Evolutionary conservation across 2,113 vertebrate species (phyloP), one percentile per base, ranked within the genome.

Genomic region (Chloropsis cyanopogon): DNA sequence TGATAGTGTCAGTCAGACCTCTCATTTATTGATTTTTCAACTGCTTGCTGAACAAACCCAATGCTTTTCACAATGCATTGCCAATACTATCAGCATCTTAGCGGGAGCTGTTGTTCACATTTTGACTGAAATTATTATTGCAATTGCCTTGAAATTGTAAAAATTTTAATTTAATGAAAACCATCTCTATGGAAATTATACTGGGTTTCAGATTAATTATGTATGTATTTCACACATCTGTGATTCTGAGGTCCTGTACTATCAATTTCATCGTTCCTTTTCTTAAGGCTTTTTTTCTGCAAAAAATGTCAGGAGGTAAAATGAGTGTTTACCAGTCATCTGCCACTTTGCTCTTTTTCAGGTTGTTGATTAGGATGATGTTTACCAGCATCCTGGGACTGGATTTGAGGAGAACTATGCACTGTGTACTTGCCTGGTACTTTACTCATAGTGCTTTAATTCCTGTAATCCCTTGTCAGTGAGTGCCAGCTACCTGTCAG

Each of bases 201-300:
- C 82, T 83, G 72, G 47, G 35, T 78, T 95, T 95, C 76, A 94
- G 88, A 95, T 96, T 97, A 94, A 95, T 97, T 97, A 92, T 86
- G 57, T 86, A 94, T 88, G 60, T 86, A 77, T 94, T 96, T 96
- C 95, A 94, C 96, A 96, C 91, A 92, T 91, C 86, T 92, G 83
- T 96, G 94, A 89, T 94, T 95, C 57, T 88, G 56, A 86, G 53
- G 69, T 94, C 56, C 86, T 92, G 49, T 92, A 85, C 19, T 88
- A 92, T 91, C 89, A 93, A 47, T 87, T 95, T 95, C 65, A 92
- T 91, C 25, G 41, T 82, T 88, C 72, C 42, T 93, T 91, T 95
- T 93, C 94, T 96, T 93, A 91, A 64, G 64, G 49, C 61, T 87
- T 95, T 95, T 37, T 82, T 91, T 66, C 81, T 91, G 60, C 26